Conservation (phyloP, 2,888 invertebrate species). For the Boloria euphrosyne region DNA sequence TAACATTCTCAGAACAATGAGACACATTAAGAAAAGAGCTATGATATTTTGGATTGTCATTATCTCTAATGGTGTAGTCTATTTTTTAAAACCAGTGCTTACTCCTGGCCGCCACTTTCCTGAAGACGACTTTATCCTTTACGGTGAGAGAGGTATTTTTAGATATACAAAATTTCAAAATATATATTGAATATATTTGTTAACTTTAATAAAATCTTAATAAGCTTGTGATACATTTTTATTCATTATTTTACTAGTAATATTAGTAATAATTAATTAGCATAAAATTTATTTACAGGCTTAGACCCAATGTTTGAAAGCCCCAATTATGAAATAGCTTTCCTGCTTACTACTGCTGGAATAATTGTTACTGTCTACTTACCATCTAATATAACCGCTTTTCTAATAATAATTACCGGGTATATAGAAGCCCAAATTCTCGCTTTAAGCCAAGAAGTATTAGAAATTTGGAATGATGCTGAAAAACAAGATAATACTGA, state of each 20-base stretch:
- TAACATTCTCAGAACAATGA: slow-evolving; percentile 17
- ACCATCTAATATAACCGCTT: slow-evolving; percentile 44
- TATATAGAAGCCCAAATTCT: slow-evolving; percentile 49
- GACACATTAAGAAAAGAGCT: slow-evolving; percentile 54
- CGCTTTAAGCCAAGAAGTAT: slow-evolving; percentile 54
- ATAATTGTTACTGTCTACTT: slow-evolving; percentile 43
- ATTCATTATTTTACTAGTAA: too few relatives aligned
- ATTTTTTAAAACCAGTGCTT: slow-evolving; percentile 47
- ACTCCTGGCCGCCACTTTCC: slow-evolving; percentile 51
- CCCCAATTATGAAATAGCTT: slow-evolving; percentile 31
- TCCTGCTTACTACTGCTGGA: slow-evolving; percentile 2
- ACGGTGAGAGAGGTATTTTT: slow-evolving; percentile 41
- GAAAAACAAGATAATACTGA: slow-evolving; percentile 10
- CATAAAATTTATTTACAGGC: slow-evolving; percentile 45
- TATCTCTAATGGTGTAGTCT: slow-evolving; percentile 51
- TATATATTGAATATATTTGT: too few relatives aligned
- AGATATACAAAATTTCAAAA: too few relatives aligned
- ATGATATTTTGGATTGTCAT: slow-evolving; percentile 55
- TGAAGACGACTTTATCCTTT: slow-evolving; percentile 48
- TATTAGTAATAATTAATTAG: too few relatives aligned
- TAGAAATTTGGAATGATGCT: slow-evolving; percentile 53
- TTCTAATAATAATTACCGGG: slow-evolving; percentile 54
- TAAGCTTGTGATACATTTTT: slow-evolving; percentile 11
- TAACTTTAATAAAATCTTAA: too few relatives aligned
- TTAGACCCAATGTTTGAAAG: slow-evolving; percentile 29